Conservation (phyloP, 2,888 invertebrate species). For the Stenodema calcarata region DNA sequence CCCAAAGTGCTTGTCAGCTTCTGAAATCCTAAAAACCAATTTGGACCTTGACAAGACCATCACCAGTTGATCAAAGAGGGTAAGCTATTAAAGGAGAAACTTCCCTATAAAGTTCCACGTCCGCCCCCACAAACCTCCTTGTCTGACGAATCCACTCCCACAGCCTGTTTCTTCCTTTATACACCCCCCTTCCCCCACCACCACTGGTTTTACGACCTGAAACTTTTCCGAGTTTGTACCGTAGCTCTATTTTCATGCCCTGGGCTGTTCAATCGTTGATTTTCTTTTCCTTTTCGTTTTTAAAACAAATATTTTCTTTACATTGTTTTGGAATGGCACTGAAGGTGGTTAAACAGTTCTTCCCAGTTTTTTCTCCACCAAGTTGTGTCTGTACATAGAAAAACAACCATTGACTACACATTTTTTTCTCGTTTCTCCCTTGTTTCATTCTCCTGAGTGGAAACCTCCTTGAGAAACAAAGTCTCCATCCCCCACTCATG, state of each 20-base stretch:
- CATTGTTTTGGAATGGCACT: conserved; percentile 9
- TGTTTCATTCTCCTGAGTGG: neutral
- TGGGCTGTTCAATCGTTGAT: neutral
- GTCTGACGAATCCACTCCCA: neutral
- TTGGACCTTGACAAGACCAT: neutral
- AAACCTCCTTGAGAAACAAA: neutral
- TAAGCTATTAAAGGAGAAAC: neutral
- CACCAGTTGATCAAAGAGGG: neutral
- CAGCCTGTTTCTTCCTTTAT: neutral
- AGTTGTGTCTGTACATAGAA: conserved; percentile 6
- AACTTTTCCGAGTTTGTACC: neutral
- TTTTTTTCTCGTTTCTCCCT: neutral
- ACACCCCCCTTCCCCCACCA: neutral
- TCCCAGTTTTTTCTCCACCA: neutral
- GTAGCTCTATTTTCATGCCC: conserved; percentile 4
- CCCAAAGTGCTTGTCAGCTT: no score
- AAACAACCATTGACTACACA: conserved; percentile 6
- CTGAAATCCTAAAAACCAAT: neutral
- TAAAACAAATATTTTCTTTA: neutral
- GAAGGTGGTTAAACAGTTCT: neutral
- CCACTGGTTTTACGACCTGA: neutral
- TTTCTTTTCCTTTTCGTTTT: neutral
- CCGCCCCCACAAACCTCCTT: neutral
- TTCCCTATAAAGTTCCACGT: neutral
- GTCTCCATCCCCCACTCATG: no score